Evolutionary conservation across 1,140 invertebrate species (phyloP).

Genomic region (Maniola jurtina): DNA sequence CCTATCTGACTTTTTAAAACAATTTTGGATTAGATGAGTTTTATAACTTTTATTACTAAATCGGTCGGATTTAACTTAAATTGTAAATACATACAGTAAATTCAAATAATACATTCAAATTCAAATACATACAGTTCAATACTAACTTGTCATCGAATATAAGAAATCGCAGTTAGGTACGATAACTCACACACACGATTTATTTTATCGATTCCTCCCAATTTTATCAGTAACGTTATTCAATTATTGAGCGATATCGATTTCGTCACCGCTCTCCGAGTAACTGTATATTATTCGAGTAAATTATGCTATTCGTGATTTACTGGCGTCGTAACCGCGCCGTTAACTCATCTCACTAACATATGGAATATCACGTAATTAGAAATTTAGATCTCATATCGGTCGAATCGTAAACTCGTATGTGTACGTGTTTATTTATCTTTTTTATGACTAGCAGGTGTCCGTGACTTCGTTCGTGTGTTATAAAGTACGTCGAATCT

Average conservation of each 20-base stretch:
- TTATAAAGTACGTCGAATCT: not conserved
- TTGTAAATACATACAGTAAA: no score
- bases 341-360: not conserved
- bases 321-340: not conserved
- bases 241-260: not conserved
- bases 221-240: not conserved
- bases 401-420: constrained; percentile 2
- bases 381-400: constrained; percentile 11
- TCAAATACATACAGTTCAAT: no score
- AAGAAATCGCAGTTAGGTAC: not conserved
- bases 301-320: constrained; percentile 5
- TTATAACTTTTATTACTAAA: no score
- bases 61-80: no score
- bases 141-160: no score
- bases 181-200: not conserved
- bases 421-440: not conserved
- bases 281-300: constrained; percentile 3
- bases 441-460: constrained; percentile 5
- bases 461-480: not conserved
- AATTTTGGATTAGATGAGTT: no score
- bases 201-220: not conserved
- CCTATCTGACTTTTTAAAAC: no score
- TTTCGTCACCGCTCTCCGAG: constrained; percentile 1
- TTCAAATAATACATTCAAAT: no score
- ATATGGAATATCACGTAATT: constrained; percentile 13